Base-by-base conservation (phyloP, 2,888 invertebrate genomes). In the Pollenia griseotomentosa region DNA sequence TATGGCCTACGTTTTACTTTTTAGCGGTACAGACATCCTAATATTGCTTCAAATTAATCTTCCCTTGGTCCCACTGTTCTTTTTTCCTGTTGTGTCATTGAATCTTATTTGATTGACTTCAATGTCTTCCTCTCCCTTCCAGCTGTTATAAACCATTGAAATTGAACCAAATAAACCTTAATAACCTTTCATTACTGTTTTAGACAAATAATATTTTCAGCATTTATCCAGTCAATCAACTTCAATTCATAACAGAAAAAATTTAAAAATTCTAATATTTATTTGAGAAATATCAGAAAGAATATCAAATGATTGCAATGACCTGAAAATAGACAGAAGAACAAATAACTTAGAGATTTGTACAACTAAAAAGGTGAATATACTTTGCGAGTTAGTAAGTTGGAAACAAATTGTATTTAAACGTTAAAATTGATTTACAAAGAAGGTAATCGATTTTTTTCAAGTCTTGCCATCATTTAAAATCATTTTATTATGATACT, bases 241-340 rank as follows among this genome's bases (percentile, higher is more conserved):
- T 81, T 48, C 42, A 73, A 73, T 73, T 81, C 46, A 63, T 33
- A 73, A 59, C 68, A 70, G 51, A 79, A 59, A 55, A 23, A 71
- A 63, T 80, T 61, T 59, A 53, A 44, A 63, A 53, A 61, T 63
- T 80, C 33, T 61, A 33, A 33, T 79, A 71, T 71, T 53, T 61
- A 23, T 51, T 57, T n/a, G 44, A 61, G 42, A 70, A 16, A 71
- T 33, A 33, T 53, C 61, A 63, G 44, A 63, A 71, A 44, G 44
- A 80, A 33, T 71, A 80, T 44, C 16, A 33, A 63, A 61, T 44
- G 12, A 53, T 33, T 63, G 59, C 61, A 70, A 44, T 70, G 61
- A 70, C 40, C 68, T 51, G 19, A 79, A 80, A 80, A 74, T 7
- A 46, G 44, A 70, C 3, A 53, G 19, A 46, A 46, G 11, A 71